These are phyloP conservation scores for Lasioglossum marginatum DNA, from an alignment of 2,888 invertebrate genomes.

Conservation along the genomic window DNA sequence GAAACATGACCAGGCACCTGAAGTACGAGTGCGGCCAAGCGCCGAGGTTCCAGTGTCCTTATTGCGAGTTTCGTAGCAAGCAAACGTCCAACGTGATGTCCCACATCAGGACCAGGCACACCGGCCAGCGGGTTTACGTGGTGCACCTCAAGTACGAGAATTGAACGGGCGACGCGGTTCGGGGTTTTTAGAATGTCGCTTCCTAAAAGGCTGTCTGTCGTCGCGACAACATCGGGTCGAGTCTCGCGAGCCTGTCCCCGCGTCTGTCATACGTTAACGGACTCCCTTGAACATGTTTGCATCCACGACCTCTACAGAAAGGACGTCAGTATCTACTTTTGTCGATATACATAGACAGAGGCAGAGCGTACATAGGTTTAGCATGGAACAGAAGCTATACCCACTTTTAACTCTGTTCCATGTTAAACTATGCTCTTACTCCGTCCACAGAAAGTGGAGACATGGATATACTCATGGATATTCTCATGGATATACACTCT, in stretches of 20 bases:
- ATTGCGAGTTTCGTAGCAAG: slow-evolving; percentile 81
- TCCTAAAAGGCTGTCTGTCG: background rate
- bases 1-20: slow-evolving; percentile 81
- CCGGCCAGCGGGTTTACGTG: slow-evolving; percentile 71
- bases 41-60: slow-evolving; percentile 81
- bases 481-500: too few species aligned
- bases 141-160: slow-evolving; percentile 64
- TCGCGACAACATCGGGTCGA: background rate
- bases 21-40: slow-evolving; percentile 82
- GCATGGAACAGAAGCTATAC: too few species aligned
- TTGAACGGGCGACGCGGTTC: slow-evolving; percentile 24
- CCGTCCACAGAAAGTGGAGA: too few species aligned
- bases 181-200: background rate
- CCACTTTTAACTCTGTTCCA: too few species aligned
- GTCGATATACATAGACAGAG: too few species aligned
- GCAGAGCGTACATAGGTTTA: too few species aligned
- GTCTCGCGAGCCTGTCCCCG: background rate
- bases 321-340: too few species aligned
- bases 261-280: too few species aligned
- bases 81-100: slow-evolving; percentile 81
- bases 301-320: too few species aligned
- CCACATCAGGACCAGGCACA: slow-evolving; percentile 78
- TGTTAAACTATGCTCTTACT: too few species aligned
- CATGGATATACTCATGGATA: too few species aligned
- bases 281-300: too few species aligned